Evolutionary conservation across 2,888 invertebrate species (phyloP), one percentile per base, ranked within the genome.

Genomic region (Crioceris asparagi): DNA sequence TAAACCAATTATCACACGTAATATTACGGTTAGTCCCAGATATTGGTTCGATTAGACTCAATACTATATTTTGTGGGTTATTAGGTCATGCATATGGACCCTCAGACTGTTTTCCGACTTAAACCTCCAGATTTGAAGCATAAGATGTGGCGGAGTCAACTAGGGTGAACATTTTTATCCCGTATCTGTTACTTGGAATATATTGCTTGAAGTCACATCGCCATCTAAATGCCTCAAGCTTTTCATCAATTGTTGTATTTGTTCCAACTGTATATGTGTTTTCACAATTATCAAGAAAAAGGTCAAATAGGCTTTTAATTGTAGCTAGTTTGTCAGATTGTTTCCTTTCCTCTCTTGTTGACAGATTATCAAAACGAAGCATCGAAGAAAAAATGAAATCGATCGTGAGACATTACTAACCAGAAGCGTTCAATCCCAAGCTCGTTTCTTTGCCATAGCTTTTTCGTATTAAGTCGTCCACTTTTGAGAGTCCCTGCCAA

Each of bases 91-190:
- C 27, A 11, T 27, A 14, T 14, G 27, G 35, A 16, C 35, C 35
- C n/a, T 15, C 15, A 35, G 27, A 29, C 12, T 35, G 35, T 10
- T 15, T 10, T 10, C 25, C 36, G n/a, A 25, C 31, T 17, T 36
- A 31, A 19, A 36, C 12, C 25, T 30, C 36, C 6, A 36, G 23
- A 31, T 36, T 36, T 23, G 30, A 18, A 5, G 17, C 35, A 27
- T 36, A 36, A 12, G 7, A 36, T 25, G 30, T 23, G 10, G 16
- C 17, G 3, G 12, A 4, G n/a, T 27, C 36, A 30, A 36, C 25
- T 30, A 36, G 25, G 5, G 15, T n/a, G 15, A 19, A 17, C 15
- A 25, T 23, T 7, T 51, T 81, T 79, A 59, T 83, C 90, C 56
- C 27, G 12, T 26, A 26, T 12, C 29, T 29, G 12, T 30, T 30